Evolutionary conservation across 2,888 invertebrate genomes (phyloP), one percentile per base, ranked within the genome.

Genomic region (Agrochola macilenta): DNA sequence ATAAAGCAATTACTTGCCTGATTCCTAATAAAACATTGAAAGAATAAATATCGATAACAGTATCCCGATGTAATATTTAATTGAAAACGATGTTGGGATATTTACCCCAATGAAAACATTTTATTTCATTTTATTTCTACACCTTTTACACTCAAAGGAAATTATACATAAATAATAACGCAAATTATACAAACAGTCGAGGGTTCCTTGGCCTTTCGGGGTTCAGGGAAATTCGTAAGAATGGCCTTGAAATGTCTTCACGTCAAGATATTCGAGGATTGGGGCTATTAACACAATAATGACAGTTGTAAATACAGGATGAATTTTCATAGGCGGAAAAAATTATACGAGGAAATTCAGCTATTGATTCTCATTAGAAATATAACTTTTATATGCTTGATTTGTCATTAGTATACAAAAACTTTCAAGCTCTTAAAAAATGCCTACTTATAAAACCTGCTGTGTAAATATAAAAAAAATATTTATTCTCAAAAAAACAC

Each of bases 131-230:
- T 46, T 46, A 49, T 58, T 68, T 49, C 9, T 39, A 68, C 30
- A 26, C 26, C n/a, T 39, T 79, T 64, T 26, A 20, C 39, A 30
- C 14, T 63, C 39, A 63, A 66, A 43, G 35, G 20, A 61, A 57
- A 43, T 52, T 11, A 9, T 17, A n/a, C 39, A 63, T 49, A 26
- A 30, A 52, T 52, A 57, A 30, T 54, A 52, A 78, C 8, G 54
- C 30, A 35, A 66, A 52, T 60, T 58, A 52, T n/a, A 57, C 9
- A 57, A 58, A 58, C 43, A 46, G n/a, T 58, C 30, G 9, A 0
- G 9, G 60, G 52, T 43, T 68, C 66, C 61, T 61, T 79, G 75
- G 57, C 61, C 75, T 74, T 79, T 81, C n/a, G 0, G 5, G 52
- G 30, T n/a, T 64, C 14, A 46, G 23, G 43, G n/a, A 63, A 57